phyloP scores from a whole-genome alignment of 2,888 invertebrate species.

The Idaea straminata region DNA sequence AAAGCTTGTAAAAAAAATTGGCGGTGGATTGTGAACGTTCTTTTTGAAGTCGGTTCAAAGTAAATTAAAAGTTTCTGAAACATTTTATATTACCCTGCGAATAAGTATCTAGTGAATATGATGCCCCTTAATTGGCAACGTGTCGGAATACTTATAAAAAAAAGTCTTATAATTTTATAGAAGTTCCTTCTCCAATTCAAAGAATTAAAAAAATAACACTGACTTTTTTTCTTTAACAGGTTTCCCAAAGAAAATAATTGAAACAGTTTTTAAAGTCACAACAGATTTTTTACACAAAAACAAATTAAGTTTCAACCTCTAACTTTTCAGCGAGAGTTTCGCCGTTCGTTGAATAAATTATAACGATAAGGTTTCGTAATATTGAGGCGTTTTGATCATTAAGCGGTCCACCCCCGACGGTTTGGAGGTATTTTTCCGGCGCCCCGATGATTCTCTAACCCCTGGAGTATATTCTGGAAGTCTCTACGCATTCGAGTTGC shows the following conservation, averaged over 20 bases:
- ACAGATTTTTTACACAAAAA: constrained; percentile 19
- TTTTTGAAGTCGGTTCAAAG: too few species aligned
- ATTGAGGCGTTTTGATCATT: constrained; percentile 76
- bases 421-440: constrained; percentile 60
- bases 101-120: too few species aligned
- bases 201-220: not conserved
- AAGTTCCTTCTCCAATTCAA: too few species aligned
- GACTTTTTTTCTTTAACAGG: not conserved
- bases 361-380: constrained; percentile 74
- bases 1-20: too few species aligned
- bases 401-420: constrained; percentile 45
- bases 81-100: too few species aligned
- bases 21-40: too few species aligned
- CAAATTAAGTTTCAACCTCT: constrained; percentile 32
- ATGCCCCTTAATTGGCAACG: too few species aligned
- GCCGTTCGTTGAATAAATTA: constrained; percentile 74
- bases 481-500: not conserved
- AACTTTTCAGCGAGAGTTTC: constrained; percentile 35
- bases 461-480: constrained; percentile 1
- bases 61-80: too few species aligned
- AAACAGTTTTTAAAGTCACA: not conserved
- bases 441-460: constrained; percentile 44
- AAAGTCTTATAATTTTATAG: too few species aligned
- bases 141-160: too few species aligned
- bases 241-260: not conserved